Conservation (phyloP, 2,888 invertebrate species). For the Melieria omissa region DNA sequence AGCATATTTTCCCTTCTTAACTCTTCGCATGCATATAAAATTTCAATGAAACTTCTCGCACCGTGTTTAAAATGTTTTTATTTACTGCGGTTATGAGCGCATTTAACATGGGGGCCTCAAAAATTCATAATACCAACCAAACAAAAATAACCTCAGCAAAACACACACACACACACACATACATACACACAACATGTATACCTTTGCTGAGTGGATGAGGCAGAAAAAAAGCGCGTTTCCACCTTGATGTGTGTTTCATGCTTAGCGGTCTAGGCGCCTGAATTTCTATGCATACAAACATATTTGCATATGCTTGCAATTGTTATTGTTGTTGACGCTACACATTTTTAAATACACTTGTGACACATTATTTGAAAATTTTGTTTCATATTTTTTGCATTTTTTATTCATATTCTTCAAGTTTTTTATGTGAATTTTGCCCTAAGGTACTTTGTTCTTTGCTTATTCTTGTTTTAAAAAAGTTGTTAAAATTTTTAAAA, state of each 20-base stretch:
- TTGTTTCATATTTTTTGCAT: background rate
- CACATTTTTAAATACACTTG: conserved; percentile 10
- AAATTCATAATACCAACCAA: background rate
- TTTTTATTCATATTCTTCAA: no score
- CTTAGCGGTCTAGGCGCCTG: background rate
- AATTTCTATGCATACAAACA: background rate
- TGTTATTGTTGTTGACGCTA: background rate
- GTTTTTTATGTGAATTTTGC: no score
- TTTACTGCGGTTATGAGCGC: background rate
- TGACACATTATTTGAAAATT: conserved; percentile 2
- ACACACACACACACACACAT: background rate
- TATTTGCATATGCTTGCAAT: background rate
- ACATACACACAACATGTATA: background rate
- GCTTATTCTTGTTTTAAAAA: no score
- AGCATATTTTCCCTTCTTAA: background rate
- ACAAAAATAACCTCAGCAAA: background rate
- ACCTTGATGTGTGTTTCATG: no score
- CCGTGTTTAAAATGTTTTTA: background rate
- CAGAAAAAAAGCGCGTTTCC: no score
- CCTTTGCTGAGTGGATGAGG: no score
- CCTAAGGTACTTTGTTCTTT: no score
- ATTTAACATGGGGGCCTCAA: background rate
- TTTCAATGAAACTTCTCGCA: background rate
- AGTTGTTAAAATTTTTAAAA: no score
- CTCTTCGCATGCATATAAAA: no score